These are phyloP conservation scores for Pogonus chalceus DNA, from an alignment of 1,140 invertebrate genomes.

Conservation along the genomic window DNA sequence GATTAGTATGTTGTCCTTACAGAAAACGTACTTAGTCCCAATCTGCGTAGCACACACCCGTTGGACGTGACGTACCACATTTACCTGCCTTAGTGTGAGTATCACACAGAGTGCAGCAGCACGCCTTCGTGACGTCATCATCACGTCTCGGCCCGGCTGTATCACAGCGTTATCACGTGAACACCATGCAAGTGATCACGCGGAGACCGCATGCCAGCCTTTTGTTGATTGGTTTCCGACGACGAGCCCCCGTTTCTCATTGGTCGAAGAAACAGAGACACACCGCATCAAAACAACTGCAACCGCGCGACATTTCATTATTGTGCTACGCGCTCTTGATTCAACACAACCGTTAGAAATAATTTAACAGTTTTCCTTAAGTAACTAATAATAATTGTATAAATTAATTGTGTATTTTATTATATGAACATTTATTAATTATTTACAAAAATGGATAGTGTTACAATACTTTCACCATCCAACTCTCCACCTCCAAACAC, in stretches of 20 bases:
- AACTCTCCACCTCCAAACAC: slow-evolving; percentile 44
- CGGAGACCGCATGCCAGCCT: slow-evolving; percentile 36
- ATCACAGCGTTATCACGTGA: slow-evolving; percentile 47
- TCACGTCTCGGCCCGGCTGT: slow-evolving; percentile 33
- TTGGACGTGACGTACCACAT: too few species aligned
- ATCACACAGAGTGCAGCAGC: slow-evolving; percentile 33
- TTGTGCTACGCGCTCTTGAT: background rate
- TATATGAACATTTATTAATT: slow-evolving; percentile 15
- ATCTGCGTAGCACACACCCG: too few species aligned
- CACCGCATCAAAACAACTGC: slow-evolving; percentile 12
- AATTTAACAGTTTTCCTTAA: background rate
- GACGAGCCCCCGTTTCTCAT: slow-evolving; percentile 39
- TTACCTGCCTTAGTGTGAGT: too few species aligned
- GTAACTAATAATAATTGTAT: background rate
- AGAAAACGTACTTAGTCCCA: too few species aligned
- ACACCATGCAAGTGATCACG: slow-evolving; percentile 44
- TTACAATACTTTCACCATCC: slow-evolving; percentile 44
- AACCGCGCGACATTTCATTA: slow-evolving; percentile 6
- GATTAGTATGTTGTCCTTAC: too few species aligned
- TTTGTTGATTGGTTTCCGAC: slow-evolving; percentile 31
- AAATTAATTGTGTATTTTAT: slow-evolving; percentile 8
- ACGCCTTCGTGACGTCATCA: slow-evolving; percentile 42
- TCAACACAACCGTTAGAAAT: background rate
- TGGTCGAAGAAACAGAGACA: slow-evolving; percentile 30
- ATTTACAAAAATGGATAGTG: slow-evolving; percentile 26